Evolutionary conservation across 1,140 invertebrate species (phyloP), one percentile per base, ranked within the genome.

Genomic region (Pygmarrhopalites habei): DNA sequence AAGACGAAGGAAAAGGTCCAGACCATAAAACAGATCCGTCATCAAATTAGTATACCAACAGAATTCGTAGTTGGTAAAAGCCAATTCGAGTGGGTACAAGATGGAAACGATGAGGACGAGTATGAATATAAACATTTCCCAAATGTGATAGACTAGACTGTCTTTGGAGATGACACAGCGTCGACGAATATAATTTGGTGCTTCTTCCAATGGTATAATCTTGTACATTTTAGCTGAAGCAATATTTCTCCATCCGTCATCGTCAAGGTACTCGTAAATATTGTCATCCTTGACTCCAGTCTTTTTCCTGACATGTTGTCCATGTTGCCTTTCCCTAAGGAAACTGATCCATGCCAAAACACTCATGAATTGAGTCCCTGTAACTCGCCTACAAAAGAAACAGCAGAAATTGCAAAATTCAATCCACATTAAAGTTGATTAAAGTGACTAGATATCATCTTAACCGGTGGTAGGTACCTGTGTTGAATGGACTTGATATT

Each of bases 281-380:
- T 44, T 43, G 12, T 29, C 5, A 17, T 12, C 14, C 25, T 58
- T 26, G 10, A 58, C 15, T 29, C 44, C 14, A 19, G 17, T 19
- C 26, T 26, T 26, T 47, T 44, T 43, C 12, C 44, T 58, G 14
- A 2, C 21, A 2, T 23, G 4, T 3, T 17, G 7, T 3, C 19
- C 23, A 4, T 10, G 23, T 10, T 2, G 4, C 30, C 21, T 58
- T 23, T 44, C 35, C 21, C 52, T 60, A 26, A 25, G 32, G 35
- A 60, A 51, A 35, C 28, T 51, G 3, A 62, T 28, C 60, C 60
- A 62, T 17, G 60, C 60, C 2, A 62, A 25, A 12, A 62, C 60
- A 35, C 60, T 62, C 60, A 62, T 62, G 35, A 62, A 62, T 53
- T 62, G 60, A n/a, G 60, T 41, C 1, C 60, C 60, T 2, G 56